These are phyloP conservation scores for Drosophila prosaltans DNA, from an alignment of 1,140 invertebrate genomes.

Conservation along the genomic window DNA sequence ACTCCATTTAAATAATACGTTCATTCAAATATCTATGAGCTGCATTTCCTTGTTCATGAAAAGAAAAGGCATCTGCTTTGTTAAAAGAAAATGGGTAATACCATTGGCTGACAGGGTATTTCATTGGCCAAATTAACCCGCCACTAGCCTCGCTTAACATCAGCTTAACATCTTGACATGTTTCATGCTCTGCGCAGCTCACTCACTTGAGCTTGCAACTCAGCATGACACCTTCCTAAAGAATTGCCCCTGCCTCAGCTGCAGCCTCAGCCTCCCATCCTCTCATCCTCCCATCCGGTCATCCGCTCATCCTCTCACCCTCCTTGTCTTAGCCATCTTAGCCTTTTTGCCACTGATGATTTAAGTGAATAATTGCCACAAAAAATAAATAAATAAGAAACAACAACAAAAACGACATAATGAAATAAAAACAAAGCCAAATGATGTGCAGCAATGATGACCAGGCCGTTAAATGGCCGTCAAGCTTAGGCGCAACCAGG, in stretches of 20 bases:
- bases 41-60: no score
- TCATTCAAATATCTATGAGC: no score
- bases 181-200: constrained; percentile 57
- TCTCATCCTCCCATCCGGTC: not conserved
- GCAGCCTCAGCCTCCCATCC: not conserved
- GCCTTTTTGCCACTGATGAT: constrained; percentile 53
- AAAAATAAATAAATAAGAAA: constrained; percentile 34
- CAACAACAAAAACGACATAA: constrained; percentile 33
- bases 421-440: constrained; percentile 42
- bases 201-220: constrained; percentile 64
- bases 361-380: constrained; percentile 80
- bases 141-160: constrained; percentile 23
- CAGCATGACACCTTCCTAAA: constrained; percentile 70
- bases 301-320: no score
- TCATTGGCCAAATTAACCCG: constrained; percentile 20
- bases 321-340: not conserved
- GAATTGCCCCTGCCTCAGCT: constrained; percentile 5
- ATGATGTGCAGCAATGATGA: constrained; percentile 32
- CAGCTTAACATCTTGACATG: constrained; percentile 21
- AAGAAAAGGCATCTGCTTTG: no score
- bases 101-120: constrained; percentile 31
- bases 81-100: not conserved
- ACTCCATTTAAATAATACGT: no score
- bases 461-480: constrained; percentile 35
- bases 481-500: constrained; percentile 45